Evolutionary conservation across 2,797 vertebrate genomes (phyloP), one percentile per base, ranked within the genome.

Genomic region (Manis javanica): DNA sequence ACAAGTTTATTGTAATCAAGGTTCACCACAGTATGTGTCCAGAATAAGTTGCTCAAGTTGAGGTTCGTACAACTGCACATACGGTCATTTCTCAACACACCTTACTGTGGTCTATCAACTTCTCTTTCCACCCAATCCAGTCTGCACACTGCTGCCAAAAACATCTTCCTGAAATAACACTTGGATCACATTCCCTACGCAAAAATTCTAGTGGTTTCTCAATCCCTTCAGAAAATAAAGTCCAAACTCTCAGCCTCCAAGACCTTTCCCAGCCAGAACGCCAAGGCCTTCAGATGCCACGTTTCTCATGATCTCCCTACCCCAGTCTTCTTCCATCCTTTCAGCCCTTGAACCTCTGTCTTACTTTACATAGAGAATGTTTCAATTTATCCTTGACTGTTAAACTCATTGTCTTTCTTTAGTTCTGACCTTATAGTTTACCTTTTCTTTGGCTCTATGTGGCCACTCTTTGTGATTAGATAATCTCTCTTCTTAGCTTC

Each of bases 81-180:
- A 68, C 51, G 81, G 84, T 59, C 77, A 84, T 82, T 92, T 94
- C 87, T 89, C 86, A 95, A 87, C n/a, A 79, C 4, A 8, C 46
- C 71, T 96, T 92, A 92, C 91, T 69, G 96, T 49, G 77, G 85
- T 96, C 86, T 97, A 90, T 95, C 91, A 93, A 63, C 66, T 94
- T 79, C 46, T 94, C 49, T 95, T 55, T 81, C 64, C n/a, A 85
- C 57, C 87, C 69, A 57, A 39, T 49, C 71, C 71, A 72, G 75
- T 64, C 68, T 81, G 18, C 31, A 21, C 21, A 24, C 49, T 71
- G 34, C 87, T 97, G 90, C 84, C 85, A 92, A 61, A 94, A 84
- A 78, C 21, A 75, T 78, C 84, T 96, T 91, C 69, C 81, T 82
- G 26, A 97, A 94, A 97, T 93, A 97, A 94, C 83, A 82, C 64